Conservation (phyloP, 2,888 invertebrate species). For the Callyntrura guangdongensis region DNA sequence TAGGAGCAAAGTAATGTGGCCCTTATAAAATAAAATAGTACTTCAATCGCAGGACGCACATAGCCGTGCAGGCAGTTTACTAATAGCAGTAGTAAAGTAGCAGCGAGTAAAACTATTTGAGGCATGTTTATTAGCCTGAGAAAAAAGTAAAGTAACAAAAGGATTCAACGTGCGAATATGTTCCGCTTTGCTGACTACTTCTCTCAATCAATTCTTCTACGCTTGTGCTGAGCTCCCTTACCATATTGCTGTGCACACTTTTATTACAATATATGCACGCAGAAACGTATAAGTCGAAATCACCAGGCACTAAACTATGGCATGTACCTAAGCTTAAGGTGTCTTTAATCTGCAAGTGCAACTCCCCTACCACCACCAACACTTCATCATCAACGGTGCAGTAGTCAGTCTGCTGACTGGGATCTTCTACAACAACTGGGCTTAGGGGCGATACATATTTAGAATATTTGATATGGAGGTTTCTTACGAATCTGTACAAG, state of each 20-base stretch:
- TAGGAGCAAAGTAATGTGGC: conserved; percentile 56
- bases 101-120: conserved; percentile 30
- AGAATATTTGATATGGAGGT: no score
- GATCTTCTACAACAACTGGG: conserved; percentile 15
- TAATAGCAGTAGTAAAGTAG: conserved; percentile 27
- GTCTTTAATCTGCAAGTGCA: conserved; percentile 40
- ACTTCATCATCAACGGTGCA: neutral
- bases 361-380: neutral
- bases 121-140: conserved; percentile 76
- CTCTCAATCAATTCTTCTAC: conserved; percentile 77
- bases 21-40: neutral
- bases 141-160: conserved; percentile 73
- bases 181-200: conserved; percentile 79
- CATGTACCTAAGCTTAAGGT: neutral
- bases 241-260: conserved; percentile 14
- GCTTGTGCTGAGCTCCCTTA: conserved; percentile 66
- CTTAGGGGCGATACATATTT: no score
- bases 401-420: neutral
- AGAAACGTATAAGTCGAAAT: neutral
- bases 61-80: neutral
- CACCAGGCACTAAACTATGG: conserved; percentile 22
- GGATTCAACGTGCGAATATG: conserved; percentile 78
- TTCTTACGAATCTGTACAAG: no score
- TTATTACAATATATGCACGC: neutral
- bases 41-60: conserved; percentile 24